Percentiles rank a stretch among this genome's conserved stretches.
These are phyloP conservation scores for Coregonus sp. DNA, from an alignment of 2,797 vertebrate genomes.

Conservation along the genomic window DNA sequence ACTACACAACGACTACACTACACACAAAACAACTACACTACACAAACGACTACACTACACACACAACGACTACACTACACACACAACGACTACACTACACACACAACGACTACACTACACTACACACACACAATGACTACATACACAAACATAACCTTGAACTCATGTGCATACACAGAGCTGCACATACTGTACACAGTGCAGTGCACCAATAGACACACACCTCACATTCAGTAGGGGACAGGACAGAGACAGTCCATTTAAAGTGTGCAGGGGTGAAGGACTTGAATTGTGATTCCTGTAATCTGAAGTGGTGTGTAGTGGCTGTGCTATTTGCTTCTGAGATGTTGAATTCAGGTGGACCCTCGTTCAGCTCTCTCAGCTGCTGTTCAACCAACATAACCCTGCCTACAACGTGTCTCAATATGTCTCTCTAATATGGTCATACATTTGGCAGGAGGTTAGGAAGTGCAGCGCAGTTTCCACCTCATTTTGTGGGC, in stretches of 20 bases:
- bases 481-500: no score
- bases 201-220: not conserved
- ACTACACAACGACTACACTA: no score
- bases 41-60: no score
- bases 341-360: conserved; percentile 34
- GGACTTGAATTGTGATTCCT: conserved; percentile 7
- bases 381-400: conserved; percentile 20
- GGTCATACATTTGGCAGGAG: no score
- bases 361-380: conserved; percentile 29
- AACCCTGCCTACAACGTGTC: not conserved
- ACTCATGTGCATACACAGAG: not conserved
- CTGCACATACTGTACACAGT: not conserved
- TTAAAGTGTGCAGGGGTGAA: not conserved
- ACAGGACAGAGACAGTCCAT: not conserved
- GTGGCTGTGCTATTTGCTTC: conserved; percentile 47
- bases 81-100: no score
- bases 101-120: no score
- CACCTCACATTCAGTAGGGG: not conserved
- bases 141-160: no score
- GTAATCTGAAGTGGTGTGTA: conserved; percentile 30
- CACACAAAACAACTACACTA: no score
- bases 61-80: no score
- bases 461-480: no score
- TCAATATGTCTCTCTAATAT: no score
- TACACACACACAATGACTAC: no score